A percentile compares a stretch with the other conserved stretches of the same genome.
Conservation (phyloP, 2,113 vertebrate species). For the Rhegmatorhina hoffmannsi region DNA sequence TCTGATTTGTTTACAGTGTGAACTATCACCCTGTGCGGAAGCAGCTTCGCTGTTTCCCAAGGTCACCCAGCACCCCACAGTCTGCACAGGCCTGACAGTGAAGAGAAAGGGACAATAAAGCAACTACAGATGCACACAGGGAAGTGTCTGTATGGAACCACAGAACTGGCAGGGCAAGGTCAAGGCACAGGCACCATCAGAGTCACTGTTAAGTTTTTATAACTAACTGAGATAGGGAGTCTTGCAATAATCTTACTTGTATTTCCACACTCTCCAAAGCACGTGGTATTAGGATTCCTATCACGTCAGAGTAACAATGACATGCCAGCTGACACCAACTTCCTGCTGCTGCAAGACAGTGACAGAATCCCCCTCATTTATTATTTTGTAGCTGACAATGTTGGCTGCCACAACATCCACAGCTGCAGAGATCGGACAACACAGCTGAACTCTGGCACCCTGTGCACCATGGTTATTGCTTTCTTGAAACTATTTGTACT, state of each 20-base stretch:
- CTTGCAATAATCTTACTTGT: background rate
- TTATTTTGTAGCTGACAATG: background rate
- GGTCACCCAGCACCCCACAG: background rate
- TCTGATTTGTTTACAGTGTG: background rate
- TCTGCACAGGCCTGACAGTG: rapidly evolving
- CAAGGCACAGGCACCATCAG: background rate
- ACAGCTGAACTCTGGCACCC: background rate
- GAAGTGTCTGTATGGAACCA: rapidly evolving
- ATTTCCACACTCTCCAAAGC: background rate
- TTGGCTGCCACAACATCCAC: background rate
- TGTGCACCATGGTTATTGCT: rapidly evolving
- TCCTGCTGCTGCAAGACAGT: background rate
- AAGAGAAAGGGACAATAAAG: background rate
- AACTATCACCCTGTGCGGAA: background rate
- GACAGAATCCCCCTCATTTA: background rate
- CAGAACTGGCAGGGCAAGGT: background rate
- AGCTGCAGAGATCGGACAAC: background rate
- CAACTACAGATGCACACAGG: background rate
- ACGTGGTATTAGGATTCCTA: background rate
- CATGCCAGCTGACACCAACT: background rate
- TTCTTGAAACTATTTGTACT: background rate
- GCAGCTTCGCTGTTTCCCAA: background rate
- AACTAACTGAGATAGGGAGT: background rate
- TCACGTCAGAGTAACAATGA: background rate
- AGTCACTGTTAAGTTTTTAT: background rate